A percentile compares a stretch with the other conserved stretches of the same genome.
These are phyloP conservation scores for Drosophila arawakana DNA, from an alignment of 1,140 invertebrate species.

Conservation along the genomic window DNA sequence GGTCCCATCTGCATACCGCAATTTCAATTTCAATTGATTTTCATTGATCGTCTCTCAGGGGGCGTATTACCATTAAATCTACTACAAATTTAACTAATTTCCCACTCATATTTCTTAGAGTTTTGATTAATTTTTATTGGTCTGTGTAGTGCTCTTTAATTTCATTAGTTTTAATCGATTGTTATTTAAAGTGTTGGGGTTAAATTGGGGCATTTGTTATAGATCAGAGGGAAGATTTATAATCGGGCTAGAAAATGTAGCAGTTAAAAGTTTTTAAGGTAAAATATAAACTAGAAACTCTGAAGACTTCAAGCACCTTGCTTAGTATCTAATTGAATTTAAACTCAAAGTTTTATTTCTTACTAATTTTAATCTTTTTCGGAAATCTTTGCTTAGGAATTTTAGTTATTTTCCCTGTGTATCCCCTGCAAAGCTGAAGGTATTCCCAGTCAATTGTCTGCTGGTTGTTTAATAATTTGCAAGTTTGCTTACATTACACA, in stretches of 20 bases:
- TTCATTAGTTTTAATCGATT: constrained; percentile 26
- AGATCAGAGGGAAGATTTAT: not conserved
- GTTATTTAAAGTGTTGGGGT: not conserved
- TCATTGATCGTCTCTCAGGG: constrained; percentile 11
- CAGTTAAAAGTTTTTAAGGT: no score
- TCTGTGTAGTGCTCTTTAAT: constrained; percentile 29
- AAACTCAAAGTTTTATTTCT: no score
- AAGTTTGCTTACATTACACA: constrained; percentile 38
- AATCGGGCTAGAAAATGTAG: not conserved
- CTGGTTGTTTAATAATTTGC: constrained; percentile 20
- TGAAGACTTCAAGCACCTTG: no score
- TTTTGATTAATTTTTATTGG: constrained; percentile 28
- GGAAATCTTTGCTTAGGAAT: no score
- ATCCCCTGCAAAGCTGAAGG: not conserved
- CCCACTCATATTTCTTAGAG: not conserved
- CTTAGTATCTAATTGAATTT: no score
- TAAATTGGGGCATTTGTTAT: not conserved
- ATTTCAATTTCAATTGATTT: constrained; percentile 10
- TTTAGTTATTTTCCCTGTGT: no score
- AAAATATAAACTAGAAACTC: no score
- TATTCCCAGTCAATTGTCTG: constrained; percentile 16
- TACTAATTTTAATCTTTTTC: no score
- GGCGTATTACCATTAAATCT: constrained; percentile 27
- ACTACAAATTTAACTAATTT: constrained; percentile 40
- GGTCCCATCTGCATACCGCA: constrained; percentile 23